phyloP scores from a whole-genome alignment of 2,797 vertebrate genomes.

The Spinus pinus region DNA sequence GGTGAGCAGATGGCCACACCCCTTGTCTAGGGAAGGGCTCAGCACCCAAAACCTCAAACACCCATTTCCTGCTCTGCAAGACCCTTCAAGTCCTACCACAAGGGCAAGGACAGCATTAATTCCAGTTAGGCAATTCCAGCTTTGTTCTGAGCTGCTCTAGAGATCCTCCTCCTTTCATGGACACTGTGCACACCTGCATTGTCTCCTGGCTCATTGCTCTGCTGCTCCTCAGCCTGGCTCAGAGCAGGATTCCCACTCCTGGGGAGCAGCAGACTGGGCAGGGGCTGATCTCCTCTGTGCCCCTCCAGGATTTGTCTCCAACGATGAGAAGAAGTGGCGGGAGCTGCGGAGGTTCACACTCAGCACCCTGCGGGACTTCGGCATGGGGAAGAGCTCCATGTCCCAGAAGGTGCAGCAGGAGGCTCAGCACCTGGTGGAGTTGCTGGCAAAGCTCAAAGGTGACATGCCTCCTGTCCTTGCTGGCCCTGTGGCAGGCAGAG shows the following conservation, averaged over 20 bases:
- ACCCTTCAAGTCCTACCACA: neutral
- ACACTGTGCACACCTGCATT: neutral
- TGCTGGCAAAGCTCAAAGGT: slow-evolving; percentile 28
- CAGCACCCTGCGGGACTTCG: slow-evolving; percentile 33
- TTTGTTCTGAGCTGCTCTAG: neutral
- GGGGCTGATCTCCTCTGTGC: neutral
- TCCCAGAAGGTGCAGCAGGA: slow-evolving; percentile 47
- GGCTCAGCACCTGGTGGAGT: slow-evolving; percentile 24
- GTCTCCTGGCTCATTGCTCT: neutral
- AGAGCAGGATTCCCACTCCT: neutral
- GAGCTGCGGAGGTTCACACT: slow-evolving; percentile 53
- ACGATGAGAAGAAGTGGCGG: slow-evolving; percentile 25
- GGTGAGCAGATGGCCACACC: neutral
- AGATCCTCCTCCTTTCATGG: neutral
- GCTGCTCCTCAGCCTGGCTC: neutral
- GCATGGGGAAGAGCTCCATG: slow-evolving; percentile 62
- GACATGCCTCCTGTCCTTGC: fast-evolving
- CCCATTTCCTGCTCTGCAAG: neutral
- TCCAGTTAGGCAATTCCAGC: neutral
- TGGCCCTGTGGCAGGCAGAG: neutral
- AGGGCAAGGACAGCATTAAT: neutral
- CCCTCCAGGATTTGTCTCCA: slow-evolving; percentile 15
- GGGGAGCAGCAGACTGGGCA: fast-evolving
- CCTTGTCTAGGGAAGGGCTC: fast-evolving
- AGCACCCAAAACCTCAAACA: neutral